Percentiles rank a stretch among this genome's conserved stretches.
These are phyloP conservation scores for Plutomurus gul DNA, from an alignment of 1,140 invertebrate species.

Conservation along the genomic window DNA sequence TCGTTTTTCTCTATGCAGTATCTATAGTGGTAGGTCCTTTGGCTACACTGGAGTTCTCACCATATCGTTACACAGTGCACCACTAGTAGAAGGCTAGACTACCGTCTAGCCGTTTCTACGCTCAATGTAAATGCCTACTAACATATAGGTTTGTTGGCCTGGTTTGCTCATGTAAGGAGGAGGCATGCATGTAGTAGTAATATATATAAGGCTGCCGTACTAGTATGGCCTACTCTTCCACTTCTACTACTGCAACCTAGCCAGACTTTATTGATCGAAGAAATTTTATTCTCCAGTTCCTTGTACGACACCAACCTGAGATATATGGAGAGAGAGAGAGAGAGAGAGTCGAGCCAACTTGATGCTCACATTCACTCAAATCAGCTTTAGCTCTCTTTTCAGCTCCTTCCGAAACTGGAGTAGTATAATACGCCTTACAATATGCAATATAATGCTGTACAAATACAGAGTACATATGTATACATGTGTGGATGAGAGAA, in stretches of 20 bases:
- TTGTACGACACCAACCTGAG: constrained; percentile 3
- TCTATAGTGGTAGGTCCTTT: no score
- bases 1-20: no score
- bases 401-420: background rate
- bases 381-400: constrained; percentile 8
- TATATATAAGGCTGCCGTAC: background rate
- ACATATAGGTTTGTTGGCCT: no score
- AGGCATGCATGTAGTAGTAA: background rate
- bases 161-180: background rate
- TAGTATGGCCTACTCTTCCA: background rate
- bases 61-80: no score
- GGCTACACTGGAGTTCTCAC: no score
- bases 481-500: no score
- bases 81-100: no score
- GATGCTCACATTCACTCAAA: constrained; percentile 20
- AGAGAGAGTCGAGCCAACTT: constrained; percentile 17
- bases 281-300: constrained; percentile 32
- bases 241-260: constrained; percentile 27
- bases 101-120: no score
- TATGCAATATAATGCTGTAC: no score
- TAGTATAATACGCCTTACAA: background rate
- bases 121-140: no score
- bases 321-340: background rate
- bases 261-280: constrained; percentile 46
- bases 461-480: background rate